These are phyloP conservation scores for Shargacucullia verbasci DNA, from an alignment of 2,888 invertebrate species.

Conservation along the genomic window DNA sequence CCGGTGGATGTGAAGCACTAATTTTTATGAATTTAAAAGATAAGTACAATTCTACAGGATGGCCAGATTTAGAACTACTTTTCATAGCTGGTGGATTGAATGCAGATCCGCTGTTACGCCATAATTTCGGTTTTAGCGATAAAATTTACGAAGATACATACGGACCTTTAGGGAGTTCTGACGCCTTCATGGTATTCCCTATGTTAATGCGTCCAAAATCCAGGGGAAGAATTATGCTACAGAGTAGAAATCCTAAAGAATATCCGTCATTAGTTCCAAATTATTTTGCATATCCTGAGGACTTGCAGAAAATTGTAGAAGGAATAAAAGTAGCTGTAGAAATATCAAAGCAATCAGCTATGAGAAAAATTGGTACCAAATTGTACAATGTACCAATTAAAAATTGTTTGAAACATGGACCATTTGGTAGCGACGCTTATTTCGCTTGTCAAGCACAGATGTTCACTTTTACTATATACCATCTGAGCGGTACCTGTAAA, in stretches of 20 bases:
- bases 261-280: slow-evolving; percentile 93
- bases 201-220: slow-evolving; percentile 93
- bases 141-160: slow-evolving; percentile 80
- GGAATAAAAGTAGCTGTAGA: slow-evolving; percentile 90
- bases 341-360: slow-evolving; percentile 88
- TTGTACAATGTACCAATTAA: slow-evolving; percentile 90
- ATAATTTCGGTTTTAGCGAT: slow-evolving; percentile 87
- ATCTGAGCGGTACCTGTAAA: slow-evolving; percentile 91
- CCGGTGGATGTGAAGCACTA: slow-evolving; percentile 91
- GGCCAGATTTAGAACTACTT: slow-evolving; percentile 91
- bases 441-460: slow-evolving; percentile 91
- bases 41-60: slow-evolving; percentile 85
- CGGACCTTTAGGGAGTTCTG: slow-evolving; percentile 74
- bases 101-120: slow-evolving; percentile 79
- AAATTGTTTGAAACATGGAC: slow-evolving; percentile 87
- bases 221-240: slow-evolving; percentile 90
- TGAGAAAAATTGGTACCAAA: slow-evolving; percentile 88
- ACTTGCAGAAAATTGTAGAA: slow-evolving; percentile 90
- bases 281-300: slow-evolving; percentile 91
- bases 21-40: slow-evolving; percentile 90
- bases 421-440: slow-evolving; percentile 91
- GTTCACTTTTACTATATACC: slow-evolving; percentile 92
- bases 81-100: slow-evolving; percentile 89
- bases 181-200: slow-evolving; percentile 89
- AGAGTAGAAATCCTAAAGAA: slow-evolving; percentile 91